A percentile compares a stretch with the other conserved stretches of the same genome.
Conservation (phyloP, 2,888 invertebrate genomes). For the Lycophotia porphyrea region DNA sequence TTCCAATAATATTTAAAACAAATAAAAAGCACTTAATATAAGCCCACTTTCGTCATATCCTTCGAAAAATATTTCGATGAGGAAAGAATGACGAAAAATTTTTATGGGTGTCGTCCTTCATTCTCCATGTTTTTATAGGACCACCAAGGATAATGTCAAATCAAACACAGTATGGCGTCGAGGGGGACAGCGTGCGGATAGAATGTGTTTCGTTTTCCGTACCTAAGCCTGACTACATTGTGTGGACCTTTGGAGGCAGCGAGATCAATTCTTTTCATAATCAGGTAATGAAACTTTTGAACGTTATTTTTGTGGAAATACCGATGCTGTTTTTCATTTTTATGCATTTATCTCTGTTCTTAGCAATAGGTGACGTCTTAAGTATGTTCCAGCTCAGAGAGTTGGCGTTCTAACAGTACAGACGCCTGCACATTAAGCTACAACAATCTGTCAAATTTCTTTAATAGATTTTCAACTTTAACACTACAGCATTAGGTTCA, state of each 20-base stretch:
- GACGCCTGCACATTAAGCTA: no score
- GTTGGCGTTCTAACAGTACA: background rate
- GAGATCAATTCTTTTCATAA: constrained; percentile 94
- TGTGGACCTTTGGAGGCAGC: constrained; percentile 96
- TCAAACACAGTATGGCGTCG: constrained; percentile 95
- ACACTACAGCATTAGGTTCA: no score
- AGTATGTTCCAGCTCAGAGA: background rate
- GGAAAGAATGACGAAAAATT: constrained; percentile 34
- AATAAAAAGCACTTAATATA: constrained; percentile 46
- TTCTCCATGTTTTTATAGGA: constrained; percentile 80
- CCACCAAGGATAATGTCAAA: constrained; percentile 95
- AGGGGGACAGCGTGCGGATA: constrained; percentile 94
- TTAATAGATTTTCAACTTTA: no score
- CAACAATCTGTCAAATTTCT: no score
- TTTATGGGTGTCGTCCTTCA: constrained; percentile 34
- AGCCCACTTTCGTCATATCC: constrained; percentile 20
- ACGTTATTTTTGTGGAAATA: background rate
- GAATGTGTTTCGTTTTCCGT: constrained; percentile 97
- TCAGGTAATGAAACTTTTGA: constrained; percentile 79
- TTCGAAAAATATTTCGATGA: constrained; percentile 39
- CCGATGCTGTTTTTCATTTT: background rate
- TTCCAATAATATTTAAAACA: constrained; percentile 28
- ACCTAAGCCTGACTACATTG: constrained; percentile 96
- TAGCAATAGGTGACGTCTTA: background rate
- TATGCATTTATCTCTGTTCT: background rate